These are phyloP conservation scores for Agriopis aurantiaria DNA, from an alignment of 2,888 invertebrate genomes.

Conservation along the genomic window DNA sequence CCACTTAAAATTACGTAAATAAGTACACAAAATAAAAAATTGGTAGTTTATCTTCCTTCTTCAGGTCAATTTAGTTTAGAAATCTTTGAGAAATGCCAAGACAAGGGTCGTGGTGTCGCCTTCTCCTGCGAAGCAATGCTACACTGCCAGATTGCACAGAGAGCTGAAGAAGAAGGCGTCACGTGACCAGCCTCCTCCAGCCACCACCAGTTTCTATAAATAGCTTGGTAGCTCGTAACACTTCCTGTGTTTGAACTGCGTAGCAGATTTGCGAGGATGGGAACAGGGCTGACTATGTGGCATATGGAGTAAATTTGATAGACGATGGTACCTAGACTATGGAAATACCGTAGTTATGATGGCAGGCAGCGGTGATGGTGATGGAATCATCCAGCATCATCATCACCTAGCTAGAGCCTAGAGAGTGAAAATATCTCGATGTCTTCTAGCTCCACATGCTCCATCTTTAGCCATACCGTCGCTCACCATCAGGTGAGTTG, in stretches of 20 bases:
- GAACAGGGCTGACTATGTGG: background rate
- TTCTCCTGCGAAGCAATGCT: background rate
- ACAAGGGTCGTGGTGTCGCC: background rate
- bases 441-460: no score
- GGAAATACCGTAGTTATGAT: no score
- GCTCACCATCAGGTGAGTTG: no score
- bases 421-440: no score
- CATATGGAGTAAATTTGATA: no score
- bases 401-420: no score
- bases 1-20: conserved; percentile 9
- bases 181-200: conserved; percentile 13
- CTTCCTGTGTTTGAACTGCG: conserved; percentile 17
- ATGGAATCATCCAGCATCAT: no score
- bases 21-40: background rate
- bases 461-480: no score
- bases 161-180: conserved; percentile 15
- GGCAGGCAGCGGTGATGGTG: no score
- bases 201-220: conserved; percentile 16
- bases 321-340: no score
- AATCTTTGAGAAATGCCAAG: background rate
- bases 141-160: conserved; percentile 13
- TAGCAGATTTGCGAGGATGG: conserved; percentile 8
- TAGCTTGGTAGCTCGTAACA: conserved; percentile 6
- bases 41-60: background rate
- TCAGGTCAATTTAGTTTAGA: background rate